Percentiles rank a stretch among this genome's conserved stretches.
Conservation (phyloP, 2,888 invertebrate genomes). For the Rhaphigaster nebulosa region DNA sequence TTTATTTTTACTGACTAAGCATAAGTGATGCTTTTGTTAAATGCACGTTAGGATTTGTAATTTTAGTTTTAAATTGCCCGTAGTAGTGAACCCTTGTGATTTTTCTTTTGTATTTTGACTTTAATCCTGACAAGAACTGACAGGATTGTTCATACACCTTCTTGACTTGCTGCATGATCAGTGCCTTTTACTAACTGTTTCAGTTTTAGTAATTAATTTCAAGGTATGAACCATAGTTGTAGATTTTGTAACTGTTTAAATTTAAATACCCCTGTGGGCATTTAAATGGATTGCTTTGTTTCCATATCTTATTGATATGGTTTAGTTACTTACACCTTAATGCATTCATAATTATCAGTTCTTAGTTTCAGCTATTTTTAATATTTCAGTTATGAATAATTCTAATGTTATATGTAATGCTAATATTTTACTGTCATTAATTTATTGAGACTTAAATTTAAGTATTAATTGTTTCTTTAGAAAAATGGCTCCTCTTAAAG, state of each 20-base stretch:
- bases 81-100: not conserved
- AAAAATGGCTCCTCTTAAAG: conserved; percentile 63
- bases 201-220: not conserved
- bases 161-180: not conserved
- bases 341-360: not conserved
- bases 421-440: not conserved
- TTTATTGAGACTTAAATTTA: not conserved
- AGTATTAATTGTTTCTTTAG: not conserved
- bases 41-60: not conserved
- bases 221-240: not conserved
- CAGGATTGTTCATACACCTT: not conserved
- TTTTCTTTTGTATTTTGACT: conserved; percentile 1
- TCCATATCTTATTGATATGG: not conserved
- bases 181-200: not conserved
- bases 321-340: not conserved
- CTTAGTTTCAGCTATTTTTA: not conserved
- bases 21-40: not conserved
- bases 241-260: not conserved
- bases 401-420: not conserved
- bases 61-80: not conserved
- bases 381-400: not conserved
- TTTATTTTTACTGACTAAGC: conserved; percentile 45
- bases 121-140: conserved; percentile 27
- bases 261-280: conserved; percentile 33
- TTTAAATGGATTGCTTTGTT: conserved; percentile 29